Evolutionary conservation across 2,797 vertebrate species (phyloP), one percentile per base, ranked within the genome.

Genomic region (Cryptoprocta ferox): DNA sequence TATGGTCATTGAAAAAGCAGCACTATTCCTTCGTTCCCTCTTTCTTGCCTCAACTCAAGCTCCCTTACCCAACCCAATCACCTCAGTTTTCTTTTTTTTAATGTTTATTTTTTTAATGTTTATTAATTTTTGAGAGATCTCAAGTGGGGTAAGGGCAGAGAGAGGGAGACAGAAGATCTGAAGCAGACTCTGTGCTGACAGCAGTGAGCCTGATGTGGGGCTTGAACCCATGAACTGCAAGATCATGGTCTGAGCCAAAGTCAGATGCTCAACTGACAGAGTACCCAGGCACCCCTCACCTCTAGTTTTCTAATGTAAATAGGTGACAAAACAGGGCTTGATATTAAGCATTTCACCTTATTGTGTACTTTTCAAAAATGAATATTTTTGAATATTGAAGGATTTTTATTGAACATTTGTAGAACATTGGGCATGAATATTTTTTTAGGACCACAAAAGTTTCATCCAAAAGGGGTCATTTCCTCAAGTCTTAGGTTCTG

Each of bases 301-400:
- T 89, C 56, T 78, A 82, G 11, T 80, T 88, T 92, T 89, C 70
- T 92, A 90, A 56, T 70, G 10, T n/a, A 63, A 92, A 42, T 50
- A 79, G 28, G 76, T 94, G 42, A 89, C 63, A 95, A 93, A 94
- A 65, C 8, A 78, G 53, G 26, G 37, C 39, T 92, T 71, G 21
- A 53, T 56, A 93, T 78, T 87, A 42, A 97, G 42, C 85, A 93
- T 93, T 93, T 91, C 45, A 94, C 28, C n/a, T 56, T 63, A 65
- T 30, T 61, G 11, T 65, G 3, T 59, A 79, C 21, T 90, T 94
- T 97, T 87, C 65, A 89, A 63, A 70, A 90, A 95, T 32, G 32
- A 85, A 89, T 70, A 91, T 42, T 96, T 95, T 87, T 89, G 5
- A 91, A 70, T 97, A 80, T 45, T 50, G 37, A 91, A 91, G 73